Conservation (phyloP, 2,888 invertebrate genomes). For the Flabesymbios commensalis region DNA sequence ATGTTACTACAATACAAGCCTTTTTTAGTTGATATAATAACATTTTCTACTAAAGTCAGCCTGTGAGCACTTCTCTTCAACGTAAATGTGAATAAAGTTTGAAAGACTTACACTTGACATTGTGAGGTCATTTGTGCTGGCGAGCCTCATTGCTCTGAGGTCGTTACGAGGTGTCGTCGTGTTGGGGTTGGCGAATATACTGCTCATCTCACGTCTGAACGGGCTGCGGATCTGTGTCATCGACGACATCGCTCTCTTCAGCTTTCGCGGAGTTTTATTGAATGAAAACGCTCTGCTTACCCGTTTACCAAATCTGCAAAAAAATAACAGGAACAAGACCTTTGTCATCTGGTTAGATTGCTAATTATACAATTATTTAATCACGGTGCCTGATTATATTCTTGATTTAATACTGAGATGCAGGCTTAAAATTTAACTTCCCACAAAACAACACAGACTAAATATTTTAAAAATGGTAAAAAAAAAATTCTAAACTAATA, state of each 20-base stretch:
- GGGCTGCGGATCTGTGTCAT: constrained; percentile 43
- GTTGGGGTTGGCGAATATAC: constrained; percentile 8
- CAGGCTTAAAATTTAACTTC: too few relatives aligned
- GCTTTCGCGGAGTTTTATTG: constrained; percentile 82
- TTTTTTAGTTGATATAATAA: too few relatives aligned
- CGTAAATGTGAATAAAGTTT: too few relatives aligned
- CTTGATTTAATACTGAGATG: too few relatives aligned
- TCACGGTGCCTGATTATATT: too few relatives aligned
- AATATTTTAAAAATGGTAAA: too few relatives aligned
- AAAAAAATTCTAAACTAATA: background rate
- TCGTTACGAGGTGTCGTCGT: constrained; percentile 11
- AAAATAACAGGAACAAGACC: background rate
- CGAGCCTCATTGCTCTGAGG: constrained; percentile 20
- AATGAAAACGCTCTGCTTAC: constrained; percentile 93
- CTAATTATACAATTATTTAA: too few relatives aligned
- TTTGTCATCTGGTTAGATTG: background rate
- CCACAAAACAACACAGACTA: too few relatives aligned
- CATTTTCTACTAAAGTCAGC: too few relatives aligned
- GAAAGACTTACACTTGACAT: too few relatives aligned
- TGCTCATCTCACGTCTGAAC: constrained; percentile 28
- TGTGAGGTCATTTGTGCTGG: constrained; percentile 28
- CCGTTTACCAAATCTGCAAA: constrained; percentile 58
- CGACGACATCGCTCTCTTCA: constrained; percentile 91
- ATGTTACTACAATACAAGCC: too few relatives aligned
- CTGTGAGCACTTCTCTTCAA: too few relatives aligned